Evolutionary conservation across 2,797 vertebrate genomes (phyloP).

Genomic region (Lateolabrax maculatus): DNA sequence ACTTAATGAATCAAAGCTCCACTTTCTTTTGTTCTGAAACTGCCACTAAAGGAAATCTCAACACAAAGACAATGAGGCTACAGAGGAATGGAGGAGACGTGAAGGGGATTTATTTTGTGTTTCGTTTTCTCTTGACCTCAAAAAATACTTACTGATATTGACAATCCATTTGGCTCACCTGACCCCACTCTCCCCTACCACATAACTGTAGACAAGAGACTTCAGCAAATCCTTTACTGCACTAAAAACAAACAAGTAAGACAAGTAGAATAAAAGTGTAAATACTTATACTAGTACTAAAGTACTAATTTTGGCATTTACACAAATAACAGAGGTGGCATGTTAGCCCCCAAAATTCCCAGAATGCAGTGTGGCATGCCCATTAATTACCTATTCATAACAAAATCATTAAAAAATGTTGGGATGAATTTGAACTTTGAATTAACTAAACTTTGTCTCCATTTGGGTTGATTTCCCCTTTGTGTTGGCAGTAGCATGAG

Average conservation of each 20-base stretch:
- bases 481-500: slow-evolving; percentile 39
- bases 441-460: not conserved
- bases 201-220: too few relatives aligned
- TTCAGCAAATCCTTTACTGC: too few relatives aligned
- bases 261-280: too few relatives aligned
- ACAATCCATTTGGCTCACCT: too few relatives aligned
- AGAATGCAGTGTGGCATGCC: not conserved
- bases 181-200: too few relatives aligned
- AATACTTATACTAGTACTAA: too few relatives aligned
- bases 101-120: not conserved
- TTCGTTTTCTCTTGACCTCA: not conserved
- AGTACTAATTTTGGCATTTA: too few relatives aligned
- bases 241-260: too few relatives aligned
- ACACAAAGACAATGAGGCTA: not conserved
- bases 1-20: slow-evolving; percentile 3
- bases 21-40: slow-evolving; percentile 20
- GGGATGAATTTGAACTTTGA: not conserved
- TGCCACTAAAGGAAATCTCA: slow-evolving; percentile 13
- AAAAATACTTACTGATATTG: too few relatives aligned
- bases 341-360: not conserved
- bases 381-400: too few relatives aligned
- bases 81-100: not conserved
- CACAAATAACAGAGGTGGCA: not conserved
- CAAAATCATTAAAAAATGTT: not conserved
- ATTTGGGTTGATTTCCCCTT: slow-evolving; percentile 24